Base-by-base conservation (phyloP, 2,113 vertebrate species). In the Peucedramus taeniatus region DNA sequence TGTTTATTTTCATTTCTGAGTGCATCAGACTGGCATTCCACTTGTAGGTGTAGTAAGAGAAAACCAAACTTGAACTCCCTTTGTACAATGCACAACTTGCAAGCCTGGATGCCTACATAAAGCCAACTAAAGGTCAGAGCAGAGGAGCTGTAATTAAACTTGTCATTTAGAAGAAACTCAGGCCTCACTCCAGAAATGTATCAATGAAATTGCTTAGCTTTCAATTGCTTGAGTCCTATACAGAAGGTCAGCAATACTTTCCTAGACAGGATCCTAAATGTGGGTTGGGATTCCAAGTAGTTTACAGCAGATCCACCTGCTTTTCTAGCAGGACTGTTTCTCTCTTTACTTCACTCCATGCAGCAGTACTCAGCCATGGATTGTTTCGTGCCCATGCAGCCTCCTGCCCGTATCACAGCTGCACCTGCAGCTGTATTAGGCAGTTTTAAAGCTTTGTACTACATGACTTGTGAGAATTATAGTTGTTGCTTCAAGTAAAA, bases 61-160 rank as follows among this genome's bases (percentile, higher is more conserved):
- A 97, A 87, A 94, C 54, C 75, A 77, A 85, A 76, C 63, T 69
- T 1, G 0, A 90, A 70, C 19, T 88, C 35, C 70, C 79, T 72
- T 87, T 40, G 26, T 45, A 91, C 84, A 95, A 85, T 77, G 82
- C 30, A 65, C 70, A 83, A 31, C 70, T 90, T 86, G 80, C 70
- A 91, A 72, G 87, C 47, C 53, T 70, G 88, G 75, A 93, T 96
- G 95, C 90, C 79, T 77, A 59, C 63, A 37, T 70, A 83, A 94
- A 95, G 87, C 90, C 82, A 94, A 45, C 54, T 74, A 93, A 96
- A 94, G 90, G 94, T 94, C 94, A 96, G 42, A 96, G 85, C 76
- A 93, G 79, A 96, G 71, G 68, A 96, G 78, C 59, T 90, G 79
- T 37, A 91, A 91, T 89, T 89, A 90, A 54, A 65, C 17, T 87